Base-by-base conservation (phyloP, 2,797 vertebrate genomes). In the Melanotaenia parkinsoni region DNA sequence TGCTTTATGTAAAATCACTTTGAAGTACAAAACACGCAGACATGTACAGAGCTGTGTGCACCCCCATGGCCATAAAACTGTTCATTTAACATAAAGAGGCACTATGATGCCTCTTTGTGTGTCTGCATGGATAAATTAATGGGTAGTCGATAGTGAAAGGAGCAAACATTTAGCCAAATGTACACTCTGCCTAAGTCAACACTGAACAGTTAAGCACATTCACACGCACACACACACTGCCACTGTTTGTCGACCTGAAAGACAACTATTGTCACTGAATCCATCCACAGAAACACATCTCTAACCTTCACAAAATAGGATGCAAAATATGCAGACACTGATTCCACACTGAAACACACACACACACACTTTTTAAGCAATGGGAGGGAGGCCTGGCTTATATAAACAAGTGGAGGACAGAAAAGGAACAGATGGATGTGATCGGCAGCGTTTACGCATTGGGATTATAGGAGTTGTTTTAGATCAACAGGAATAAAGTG, bases 281-380 rank as follows among this genome's bases (percentile, higher is more conserved):
- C 77, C 82, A 79, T 77, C 72, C 84, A 80, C 83, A 82, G 78
- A 84, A 87, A 71, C 79, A 64, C 82, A 86, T 87, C 82, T 80
- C 70, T 84, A 91, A 93, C 93, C 94, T 94, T 91, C 89, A 88
- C 90, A 93, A 93, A 93, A 91, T 88, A 89, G 84, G 80, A 93
- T 93, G 91, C 88, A 88, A 88, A 91, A 90, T 88, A 90, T 94
- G 87, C 91, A 89, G 87, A 90, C 85, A 81, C 79, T 83, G 86
- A 91, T 88, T 89, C 87, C 90, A 88, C 89, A 87, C 79, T 84
- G 75, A 86, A 80, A 79, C 80, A 71, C 62, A 59, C 77, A 59
- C 77, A 74, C 28, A 30, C 28, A 30, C 71, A 68, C 77, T 76
- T 73, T 72, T 65, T 63, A 43, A 72, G 65, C 40, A 37, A 78